Percentiles rank a stretch among this genome's conserved stretches.
Evolutionary conservation across 2,888 invertebrate genomes (phyloP).

Genomic region (Monoplex corrugatus): DNA sequence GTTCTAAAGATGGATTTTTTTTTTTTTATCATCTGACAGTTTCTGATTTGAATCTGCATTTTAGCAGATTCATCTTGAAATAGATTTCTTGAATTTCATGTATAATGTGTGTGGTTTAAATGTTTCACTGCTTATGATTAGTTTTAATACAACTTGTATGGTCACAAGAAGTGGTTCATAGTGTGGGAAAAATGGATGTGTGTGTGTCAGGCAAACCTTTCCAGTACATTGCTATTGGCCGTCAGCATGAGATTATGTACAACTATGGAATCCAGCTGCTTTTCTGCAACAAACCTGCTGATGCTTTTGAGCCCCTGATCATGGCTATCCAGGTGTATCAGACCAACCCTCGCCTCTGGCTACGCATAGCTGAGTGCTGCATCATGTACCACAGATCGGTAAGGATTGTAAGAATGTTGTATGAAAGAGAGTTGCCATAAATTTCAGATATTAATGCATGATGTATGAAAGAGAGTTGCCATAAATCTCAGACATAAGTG

Average conservation of each 20-base stretch:
- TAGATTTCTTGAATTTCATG: too few species aligned
- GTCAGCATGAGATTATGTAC: conserved; percentile 87
- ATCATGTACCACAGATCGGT: conserved; percentile 79
- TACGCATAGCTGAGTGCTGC: conserved; percentile 93
- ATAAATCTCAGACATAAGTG: too few species aligned
- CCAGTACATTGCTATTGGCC: conserved; percentile 85
- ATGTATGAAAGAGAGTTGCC: too few species aligned
- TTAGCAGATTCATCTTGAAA: too few species aligned
- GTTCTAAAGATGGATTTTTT: too few species aligned
- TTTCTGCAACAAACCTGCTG: conserved; percentile 89
- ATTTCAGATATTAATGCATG: too few species aligned
- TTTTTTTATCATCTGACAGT: too few species aligned
- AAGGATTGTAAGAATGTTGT: conserved; percentile 21
- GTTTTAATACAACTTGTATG: too few species aligned
- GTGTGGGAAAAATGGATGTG: not conserved
- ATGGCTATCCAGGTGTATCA: conserved; percentile 93
- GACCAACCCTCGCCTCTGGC: conserved; percentile 94
- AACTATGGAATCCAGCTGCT: conserved; percentile 93
- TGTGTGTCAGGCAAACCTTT: conserved; percentile 83
- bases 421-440: not conserved
- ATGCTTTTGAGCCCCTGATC: conserved; percentile 95
- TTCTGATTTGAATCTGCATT: too few species aligned
- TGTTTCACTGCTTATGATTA: too few species aligned
- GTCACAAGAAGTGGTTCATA: too few species aligned
- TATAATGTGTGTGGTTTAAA: too few species aligned